phyloP scores from a whole-genome alignment of 1,140 invertebrate species.

The Drosophila elegans region DNA sequence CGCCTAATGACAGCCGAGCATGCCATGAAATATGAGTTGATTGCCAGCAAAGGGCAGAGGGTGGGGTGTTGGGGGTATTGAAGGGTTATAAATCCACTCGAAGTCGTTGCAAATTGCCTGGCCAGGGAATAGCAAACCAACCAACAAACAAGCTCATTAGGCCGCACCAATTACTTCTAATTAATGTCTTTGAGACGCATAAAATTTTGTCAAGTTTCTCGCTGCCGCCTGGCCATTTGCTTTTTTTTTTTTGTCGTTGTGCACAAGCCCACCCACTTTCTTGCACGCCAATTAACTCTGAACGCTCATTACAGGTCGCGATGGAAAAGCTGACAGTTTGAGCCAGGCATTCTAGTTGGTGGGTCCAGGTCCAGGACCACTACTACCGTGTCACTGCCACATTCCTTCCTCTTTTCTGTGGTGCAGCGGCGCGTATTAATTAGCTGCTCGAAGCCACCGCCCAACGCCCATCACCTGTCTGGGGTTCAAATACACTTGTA shows the following conservation, averaged over 20 bases:
- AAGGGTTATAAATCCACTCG: slow-evolving; percentile 61
- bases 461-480: slow-evolving; percentile 36
- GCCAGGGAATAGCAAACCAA: slow-evolving; percentile 3
- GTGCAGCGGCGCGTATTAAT: slow-evolving; percentile 80
- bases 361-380: slow-evolving; percentile 3
- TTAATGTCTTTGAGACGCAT: slow-evolving; percentile 70
- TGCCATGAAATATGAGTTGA: slow-evolving; percentile 81
- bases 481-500: slow-evolving; percentile 2
- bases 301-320: slow-evolving; percentile 74
- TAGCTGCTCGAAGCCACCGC: slow-evolving; percentile 71
- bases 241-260: slow-evolving; percentile 17
- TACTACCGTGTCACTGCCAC: slow-evolving; percentile 30
- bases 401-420: slow-evolving; percentile 20
- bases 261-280: slow-evolving; percentile 26
- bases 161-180: slow-evolving; percentile 72
- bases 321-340: slow-evolving; percentile 48
- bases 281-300: slow-evolving; percentile 79
- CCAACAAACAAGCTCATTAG: slow-evolving; percentile 68
- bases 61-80: no score
- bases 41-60: slow-evolving; percentile 38
- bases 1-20: slow-evolving; percentile 70
- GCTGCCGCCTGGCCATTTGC: slow-evolving; percentile 18
- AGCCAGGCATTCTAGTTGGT: slow-evolving; percentile 22
- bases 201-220: slow-evolving; percentile 75
- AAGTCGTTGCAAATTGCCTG: slow-evolving; percentile 5